Conservation (phyloP, 2,113 vertebrate species). For the Puntigrus tetrazona region DNA sequence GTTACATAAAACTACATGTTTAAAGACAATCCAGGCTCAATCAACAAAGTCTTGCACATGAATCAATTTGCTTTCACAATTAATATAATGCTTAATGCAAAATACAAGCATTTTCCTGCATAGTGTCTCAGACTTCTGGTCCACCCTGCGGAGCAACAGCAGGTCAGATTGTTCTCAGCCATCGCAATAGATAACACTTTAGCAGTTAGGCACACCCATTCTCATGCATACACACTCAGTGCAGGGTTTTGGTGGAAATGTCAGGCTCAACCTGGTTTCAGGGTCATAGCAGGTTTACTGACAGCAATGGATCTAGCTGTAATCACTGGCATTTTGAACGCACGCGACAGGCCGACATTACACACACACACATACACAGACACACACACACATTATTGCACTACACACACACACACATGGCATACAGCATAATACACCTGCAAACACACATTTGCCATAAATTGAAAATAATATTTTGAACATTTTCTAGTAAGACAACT, state of each 20-base stretch:
- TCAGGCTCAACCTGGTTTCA: constrained; percentile 30
- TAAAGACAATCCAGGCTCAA: not conserved
- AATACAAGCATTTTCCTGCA: not conserved
- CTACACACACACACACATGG: too few species aligned
- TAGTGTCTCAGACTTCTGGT: not conserved
- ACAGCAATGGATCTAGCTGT: not conserved
- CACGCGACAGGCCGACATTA: too few species aligned
- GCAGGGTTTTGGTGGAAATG: constrained; percentile 25
- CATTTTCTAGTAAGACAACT: not conserved
- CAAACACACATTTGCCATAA: not conserved
- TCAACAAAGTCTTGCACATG: not conserved
- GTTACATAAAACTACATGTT: not conserved
- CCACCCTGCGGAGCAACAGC: not conserved
- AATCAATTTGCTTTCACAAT: not conserved
- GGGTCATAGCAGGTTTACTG: constrained; percentile 8
- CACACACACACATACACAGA: too few species aligned
- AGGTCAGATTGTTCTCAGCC: not conserved
- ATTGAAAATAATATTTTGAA: not conserved
- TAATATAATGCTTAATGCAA: not conserved
- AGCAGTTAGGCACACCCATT: not conserved
- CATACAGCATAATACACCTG: too few species aligned
- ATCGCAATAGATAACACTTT: not conserved
- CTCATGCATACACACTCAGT: not conserved
- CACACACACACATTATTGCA: too few species aligned
- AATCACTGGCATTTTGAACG: not conserved